phyloP scores from a whole-genome alignment of 2,888 invertebrate species.

The Drosophila atroscutellata region DNA sequence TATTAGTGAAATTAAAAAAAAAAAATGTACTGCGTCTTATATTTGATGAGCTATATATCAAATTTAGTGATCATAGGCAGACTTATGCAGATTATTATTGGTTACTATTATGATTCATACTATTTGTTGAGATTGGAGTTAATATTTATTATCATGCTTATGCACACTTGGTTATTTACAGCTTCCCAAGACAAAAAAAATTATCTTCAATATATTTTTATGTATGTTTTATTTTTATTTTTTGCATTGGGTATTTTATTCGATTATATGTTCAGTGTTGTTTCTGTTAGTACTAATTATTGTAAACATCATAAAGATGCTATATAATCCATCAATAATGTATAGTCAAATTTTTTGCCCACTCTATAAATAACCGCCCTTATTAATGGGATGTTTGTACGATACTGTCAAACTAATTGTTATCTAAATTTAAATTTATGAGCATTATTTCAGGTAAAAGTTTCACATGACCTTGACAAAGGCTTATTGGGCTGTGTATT shows the following conservation, averaged over 20 bases:
- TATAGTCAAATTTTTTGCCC: not conserved
- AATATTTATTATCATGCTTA: not conserved
- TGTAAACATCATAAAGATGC: not conserved
- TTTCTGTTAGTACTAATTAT: not conserved
- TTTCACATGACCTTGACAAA: conserved; percentile 58
- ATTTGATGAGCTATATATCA: not conserved
- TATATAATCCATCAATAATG: not conserved
- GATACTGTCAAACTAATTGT: conserved; percentile 23
- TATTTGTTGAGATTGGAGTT: not conserved
- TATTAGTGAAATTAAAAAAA: not conserved
- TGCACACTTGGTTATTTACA: not conserved
- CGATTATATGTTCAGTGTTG: not conserved
- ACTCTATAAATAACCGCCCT: not conserved
- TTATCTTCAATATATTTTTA: not conserved
- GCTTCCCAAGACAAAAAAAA: not conserved
- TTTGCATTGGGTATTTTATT: not conserved
- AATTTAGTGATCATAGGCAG: not conserved
- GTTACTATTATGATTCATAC: not conserved
- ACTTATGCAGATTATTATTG: not conserved
- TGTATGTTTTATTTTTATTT: not conserved
- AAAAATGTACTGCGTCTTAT: not conserved
- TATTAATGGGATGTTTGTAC: conserved; percentile 14
- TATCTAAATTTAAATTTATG: conserved; percentile 38
- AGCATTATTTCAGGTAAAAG: conserved; percentile 24
- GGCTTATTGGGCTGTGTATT: conserved; percentile 44